phyloP scores from a whole-genome alignment of 2,113 vertebrate species.

The Tauraco erythrolophus region DNA sequence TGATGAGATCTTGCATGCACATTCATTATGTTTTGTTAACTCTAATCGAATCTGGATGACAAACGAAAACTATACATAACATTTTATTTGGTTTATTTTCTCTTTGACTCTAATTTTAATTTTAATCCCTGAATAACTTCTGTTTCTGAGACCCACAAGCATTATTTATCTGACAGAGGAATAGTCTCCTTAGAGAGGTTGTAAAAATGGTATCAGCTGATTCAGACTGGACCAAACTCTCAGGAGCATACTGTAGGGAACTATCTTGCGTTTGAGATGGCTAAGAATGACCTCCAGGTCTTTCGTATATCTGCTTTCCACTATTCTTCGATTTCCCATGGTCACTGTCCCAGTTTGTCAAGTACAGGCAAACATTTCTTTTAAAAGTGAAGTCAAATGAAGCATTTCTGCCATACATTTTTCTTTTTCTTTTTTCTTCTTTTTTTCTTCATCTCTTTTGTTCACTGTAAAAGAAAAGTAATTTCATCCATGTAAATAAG shows the following conservation, averaged over 20 bases:
- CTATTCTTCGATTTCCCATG: background rate
- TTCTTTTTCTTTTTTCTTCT: fast-evolving
- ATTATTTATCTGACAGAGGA: background rate
- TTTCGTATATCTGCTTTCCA: background rate
- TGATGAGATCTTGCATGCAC: background rate
- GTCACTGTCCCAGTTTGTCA: background rate
- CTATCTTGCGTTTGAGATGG: background rate
- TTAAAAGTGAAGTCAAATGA: background rate
- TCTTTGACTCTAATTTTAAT: constrained; percentile 35
- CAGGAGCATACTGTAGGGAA: background rate
- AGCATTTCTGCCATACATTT: background rate
- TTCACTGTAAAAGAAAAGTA: background rate
- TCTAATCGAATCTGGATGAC: background rate
- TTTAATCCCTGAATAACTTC: background rate
- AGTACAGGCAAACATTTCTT: background rate
- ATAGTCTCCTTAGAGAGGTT: background rate
- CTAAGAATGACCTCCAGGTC: background rate
- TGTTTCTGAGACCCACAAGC: background rate
- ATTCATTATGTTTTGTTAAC: constrained; percentile 17
- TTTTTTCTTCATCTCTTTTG: background rate
- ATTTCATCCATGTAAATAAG: background rate
- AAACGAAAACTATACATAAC: background rate
- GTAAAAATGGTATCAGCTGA: background rate
- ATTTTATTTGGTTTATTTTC: constrained; percentile 36
- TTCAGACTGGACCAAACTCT: background rate